Base-by-base conservation (phyloP, 2,113 vertebrate species). In the Hyla sarda region DNA sequence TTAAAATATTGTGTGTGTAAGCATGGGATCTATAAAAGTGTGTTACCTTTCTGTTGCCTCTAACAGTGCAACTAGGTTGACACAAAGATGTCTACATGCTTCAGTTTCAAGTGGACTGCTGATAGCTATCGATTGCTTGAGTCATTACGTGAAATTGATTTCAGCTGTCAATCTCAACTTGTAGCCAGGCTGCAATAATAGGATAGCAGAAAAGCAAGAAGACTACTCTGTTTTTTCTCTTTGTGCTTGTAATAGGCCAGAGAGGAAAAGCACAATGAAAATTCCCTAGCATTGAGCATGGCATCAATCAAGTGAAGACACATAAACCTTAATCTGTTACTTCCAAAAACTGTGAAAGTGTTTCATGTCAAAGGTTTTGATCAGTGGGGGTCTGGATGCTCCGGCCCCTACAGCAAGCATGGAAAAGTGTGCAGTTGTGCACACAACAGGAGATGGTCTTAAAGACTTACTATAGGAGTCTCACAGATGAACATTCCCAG, bases 101-200 rank as follows among this genome's bases (percentile, higher is more conserved):
- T 72, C 60, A 72, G 84, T 47, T 34, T 58, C 34, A 58, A 28
- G 84, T 48, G 60, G 16, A 80, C 65, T 19, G 50, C 50, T 86
- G 84, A 86, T 86, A 11, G 77, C 5, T 86, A 86, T 86, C 60
- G 84, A 86, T 86, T 48, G 25, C 47, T 69, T 25, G 48, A 48
- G 76, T 69, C 84, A 71, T 79, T 73, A 80, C 54, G 11, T 81
- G 84, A 86, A 86, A 86, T 86, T 80, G 84, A 79, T 62, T 85
- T 76, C 30, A 81, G 84, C 50, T 73, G 62, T 86, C 84, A 80
- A 81, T 86, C 76, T 79, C 23, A 14, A 30, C 47, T 77, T 77
- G 83, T 32, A 65, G 13, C 37, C 37, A 21, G 73, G 45, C 25
- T 78, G 41, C 25, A 71, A 71, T 78, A 79, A 83, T 75, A 83